Percentiles rank a stretch among this genome's conserved stretches.
phyloP scores from a whole-genome alignment of 2,888 invertebrate genomes.

The Aspidapion aeneum region DNA sequence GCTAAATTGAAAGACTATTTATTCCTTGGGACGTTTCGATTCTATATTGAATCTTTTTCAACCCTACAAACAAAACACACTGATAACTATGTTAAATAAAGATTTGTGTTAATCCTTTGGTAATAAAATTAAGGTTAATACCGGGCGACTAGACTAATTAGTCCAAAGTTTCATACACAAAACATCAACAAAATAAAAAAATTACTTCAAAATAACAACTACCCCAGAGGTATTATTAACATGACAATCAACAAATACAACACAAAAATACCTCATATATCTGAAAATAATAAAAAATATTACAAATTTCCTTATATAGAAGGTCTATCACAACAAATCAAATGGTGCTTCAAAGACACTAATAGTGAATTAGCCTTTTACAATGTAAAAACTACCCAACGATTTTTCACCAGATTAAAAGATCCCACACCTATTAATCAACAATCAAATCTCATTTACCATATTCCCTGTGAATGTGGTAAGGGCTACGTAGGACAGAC shows the following conservation, averaged over 20 bases:
- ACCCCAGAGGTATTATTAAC: neutral
- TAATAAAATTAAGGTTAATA: too few species aligned
- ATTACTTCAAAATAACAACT: neutral
- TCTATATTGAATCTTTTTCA: too few species aligned
- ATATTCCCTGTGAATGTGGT: neutral
- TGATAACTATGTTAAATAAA: too few species aligned
- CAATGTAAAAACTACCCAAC: neutral
- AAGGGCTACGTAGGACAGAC: neutral
- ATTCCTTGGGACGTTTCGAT: too few species aligned
- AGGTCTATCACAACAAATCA: neutral
- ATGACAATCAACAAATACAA: neutral
- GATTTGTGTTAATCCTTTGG: too few species aligned
- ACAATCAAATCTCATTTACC: neutral
- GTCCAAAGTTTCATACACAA: neutral
- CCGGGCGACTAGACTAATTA: neutral
- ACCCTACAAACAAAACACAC: too few species aligned
- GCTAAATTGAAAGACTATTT: too few species aligned
- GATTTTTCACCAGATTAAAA: neutral
- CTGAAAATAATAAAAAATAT: neutral
- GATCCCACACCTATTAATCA: neutral
- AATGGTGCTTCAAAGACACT: neutral
- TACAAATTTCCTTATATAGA: neutral
- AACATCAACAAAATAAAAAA: neutral
- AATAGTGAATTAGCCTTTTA: neutral
- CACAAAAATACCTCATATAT: too few species aligned